Base-by-base conservation (phyloP, 2,888 invertebrate genomes). In the Conomelus anceps region DNA sequence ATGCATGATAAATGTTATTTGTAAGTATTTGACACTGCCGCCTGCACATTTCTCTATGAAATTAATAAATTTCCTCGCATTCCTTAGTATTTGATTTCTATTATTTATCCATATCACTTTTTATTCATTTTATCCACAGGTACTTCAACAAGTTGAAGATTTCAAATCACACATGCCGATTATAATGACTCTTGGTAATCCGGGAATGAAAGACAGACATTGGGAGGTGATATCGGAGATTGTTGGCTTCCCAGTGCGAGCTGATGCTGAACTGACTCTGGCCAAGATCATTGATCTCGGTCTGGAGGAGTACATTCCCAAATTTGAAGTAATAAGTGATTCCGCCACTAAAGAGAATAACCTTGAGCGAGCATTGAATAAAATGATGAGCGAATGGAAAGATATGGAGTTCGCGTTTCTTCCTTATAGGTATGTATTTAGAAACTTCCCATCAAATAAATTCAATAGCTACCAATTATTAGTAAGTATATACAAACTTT, bases 181-280 rank as follows among this genome's bases (percentile, higher is more conserved):
- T n/a, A 96, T 99, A 84, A 96, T 96, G 93, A 98, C 98, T 0
- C 94, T 99, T 22, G 99, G 99, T 86, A 99, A 99, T 94, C 98
- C 98, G 0, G 98, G 98, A 89, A 96, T 99, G 96, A 97, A 98
- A 92, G 95, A 94, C 0, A 95, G 98, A 0, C 99, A 99, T 93
- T 99, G 99, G 99, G 98, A 98, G 92, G 96, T 96, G 93, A 96
- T 99, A 6, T 98, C 98, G 0, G 98, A 99, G 92, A 97, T 98
- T 90, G 97, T 99, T 91, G 99, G 99, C 0, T 98, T 98, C 93
- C 98, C 98, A 0, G 97, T 99, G 85, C 95, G 96, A 90, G 96
- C 98, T 0, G 97, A 98, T 90, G 94, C 94, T 22, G 96, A 96
- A 0, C 94, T 98, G 91, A 97, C 98, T 0, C 94, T 99, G 34